A percentile compares a stretch with the other conserved stretches of the same genome.
phyloP scores from a whole-genome alignment of 2,888 invertebrate genomes.

The Eutolmus rufibarbis region DNA sequence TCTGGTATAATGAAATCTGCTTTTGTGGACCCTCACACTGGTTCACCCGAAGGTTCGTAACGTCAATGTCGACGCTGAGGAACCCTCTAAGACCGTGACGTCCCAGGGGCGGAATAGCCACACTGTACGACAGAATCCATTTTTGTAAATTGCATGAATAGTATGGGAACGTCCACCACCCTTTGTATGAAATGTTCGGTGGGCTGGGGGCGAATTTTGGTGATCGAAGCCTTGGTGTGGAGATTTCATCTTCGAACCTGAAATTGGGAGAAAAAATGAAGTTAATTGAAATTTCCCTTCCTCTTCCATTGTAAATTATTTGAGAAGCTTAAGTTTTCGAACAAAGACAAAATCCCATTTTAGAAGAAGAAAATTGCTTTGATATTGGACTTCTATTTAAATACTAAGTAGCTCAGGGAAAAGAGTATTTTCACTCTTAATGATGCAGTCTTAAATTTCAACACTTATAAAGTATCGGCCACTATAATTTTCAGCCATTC shows the following conservation, averaged over 20 bases:
- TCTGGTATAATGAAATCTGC: constrained; percentile 28
- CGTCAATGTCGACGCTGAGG: constrained; percentile 80
- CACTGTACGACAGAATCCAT: constrained; percentile 88
- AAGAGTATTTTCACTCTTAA: background rate
- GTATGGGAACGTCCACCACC: constrained; percentile 91
- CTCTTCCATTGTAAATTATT: background rate
- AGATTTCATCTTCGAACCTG: constrained; percentile 70
- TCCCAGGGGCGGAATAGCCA: constrained; percentile 68
- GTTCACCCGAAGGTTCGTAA: constrained; percentile 81
- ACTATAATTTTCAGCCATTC: no score
- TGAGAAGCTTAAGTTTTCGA: background rate
- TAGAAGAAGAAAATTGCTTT: background rate
- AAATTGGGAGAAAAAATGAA: background rate
- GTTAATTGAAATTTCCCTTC: background rate
- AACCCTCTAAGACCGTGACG: constrained; percentile 68
- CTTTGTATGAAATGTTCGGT: constrained; percentile 69
- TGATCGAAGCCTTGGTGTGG: constrained; percentile 66
- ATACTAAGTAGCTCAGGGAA: background rate
- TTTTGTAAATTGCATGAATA: constrained; percentile 79
- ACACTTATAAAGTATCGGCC: no score
- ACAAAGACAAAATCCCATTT: background rate
- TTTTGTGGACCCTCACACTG: constrained; percentile 74
- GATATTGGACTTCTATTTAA: background rate
- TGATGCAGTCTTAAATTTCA: background rate
- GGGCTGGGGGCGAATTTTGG: constrained; percentile 72